A percentile compares a stretch with the other conserved stretches of the same genome.
Conservation (phyloP, 23 tunicate genomes). For the Clavelina lepadiformis region DNA sequence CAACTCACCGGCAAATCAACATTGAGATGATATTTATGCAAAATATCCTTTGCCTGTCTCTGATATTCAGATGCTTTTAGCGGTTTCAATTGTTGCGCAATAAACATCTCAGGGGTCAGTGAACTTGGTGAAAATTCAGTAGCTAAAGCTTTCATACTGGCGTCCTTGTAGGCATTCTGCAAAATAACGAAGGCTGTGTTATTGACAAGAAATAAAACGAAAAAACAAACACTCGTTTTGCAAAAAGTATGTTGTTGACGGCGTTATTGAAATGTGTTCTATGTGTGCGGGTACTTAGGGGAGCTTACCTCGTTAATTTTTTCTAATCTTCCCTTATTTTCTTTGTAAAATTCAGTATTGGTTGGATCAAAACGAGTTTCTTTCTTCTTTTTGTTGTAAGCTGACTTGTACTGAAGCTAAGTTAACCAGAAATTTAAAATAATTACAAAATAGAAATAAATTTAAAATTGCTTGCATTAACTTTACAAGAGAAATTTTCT, state of each 20-base stretch:
- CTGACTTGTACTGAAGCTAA: slow-evolving; percentile 55
- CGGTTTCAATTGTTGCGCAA: slow-evolving; percentile 69
- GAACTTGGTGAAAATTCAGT: slow-evolving; percentile 34
- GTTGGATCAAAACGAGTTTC: slow-evolving; percentile 43
- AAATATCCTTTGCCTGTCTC: slow-evolving; percentile 53
- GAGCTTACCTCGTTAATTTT: slow-evolving; percentile 43
- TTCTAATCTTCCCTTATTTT: slow-evolving; percentile 31
- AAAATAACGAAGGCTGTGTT: slow-evolving; percentile 10
- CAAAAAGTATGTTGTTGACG: no score
- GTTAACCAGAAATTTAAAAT: slow-evolving; percentile 2
- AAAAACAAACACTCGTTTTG: no score
- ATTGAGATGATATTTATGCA: slow-evolving; percentile 85
- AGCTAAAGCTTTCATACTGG: slow-evolving; percentile 21
- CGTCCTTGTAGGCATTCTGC: slow-evolving; percentile 59
- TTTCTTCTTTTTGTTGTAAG: slow-evolving; percentile 49
- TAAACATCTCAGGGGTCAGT: slow-evolving; percentile 80
- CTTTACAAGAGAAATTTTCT: background rate
- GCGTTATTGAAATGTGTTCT: no score
- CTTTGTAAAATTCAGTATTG: slow-evolving; percentile 57
- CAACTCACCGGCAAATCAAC: slow-evolving; percentile 63
- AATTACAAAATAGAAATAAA: background rate
- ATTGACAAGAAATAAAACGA: no score
- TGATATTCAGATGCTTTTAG: slow-evolving; percentile 50
- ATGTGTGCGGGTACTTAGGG: no score
- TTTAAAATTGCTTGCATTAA: background rate